phyloP scores from a whole-genome alignment of 2,797 vertebrate species.

The Pseudomugil gertrudae region DNA sequence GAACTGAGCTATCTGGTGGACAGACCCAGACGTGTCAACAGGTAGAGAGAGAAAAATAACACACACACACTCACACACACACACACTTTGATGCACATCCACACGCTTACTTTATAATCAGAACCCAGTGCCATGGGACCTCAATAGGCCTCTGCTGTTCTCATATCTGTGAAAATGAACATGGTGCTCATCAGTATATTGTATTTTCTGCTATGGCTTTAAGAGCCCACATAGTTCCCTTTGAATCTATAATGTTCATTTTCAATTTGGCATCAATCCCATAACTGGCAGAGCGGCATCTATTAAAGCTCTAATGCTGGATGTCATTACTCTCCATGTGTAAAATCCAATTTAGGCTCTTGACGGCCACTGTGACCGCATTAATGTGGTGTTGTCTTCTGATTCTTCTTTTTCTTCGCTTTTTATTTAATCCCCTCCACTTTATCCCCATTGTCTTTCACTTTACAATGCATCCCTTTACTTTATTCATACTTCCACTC shows the following conservation, averaged over 20 bases:
- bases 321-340: conserved; percentile 82
- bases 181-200: conserved; percentile 49
- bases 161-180: conserved; percentile 57
- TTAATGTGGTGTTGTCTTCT: conserved; percentile 77
- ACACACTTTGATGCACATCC: conserved; percentile 12
- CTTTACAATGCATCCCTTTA: not conserved
- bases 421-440: conserved; percentile 42
- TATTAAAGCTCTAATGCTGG: conserved; percentile 72
- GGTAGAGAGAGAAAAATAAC: too few species aligned
- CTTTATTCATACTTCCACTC: not conserved
- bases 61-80: too few species aligned
- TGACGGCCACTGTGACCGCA: conserved; percentile 84
- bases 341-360: conserved; percentile 85
- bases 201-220: conserved; percentile 58
- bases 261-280: conserved; percentile 72
- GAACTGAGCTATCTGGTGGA: conserved; percentile 98
- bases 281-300: conserved; percentile 65
- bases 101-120: not conserved
- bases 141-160: conserved; percentile 37
- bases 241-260: conserved; percentile 69
- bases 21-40: conserved; percentile 98
- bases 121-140: too few species aligned
- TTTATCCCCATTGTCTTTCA: conserved; percentile 5
- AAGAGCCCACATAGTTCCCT: conserved; percentile 64
- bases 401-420: conserved; percentile 35